phyloP scores from a whole-genome alignment of 1,140 invertebrate species.

The Drosophila sucinea region DNA sequence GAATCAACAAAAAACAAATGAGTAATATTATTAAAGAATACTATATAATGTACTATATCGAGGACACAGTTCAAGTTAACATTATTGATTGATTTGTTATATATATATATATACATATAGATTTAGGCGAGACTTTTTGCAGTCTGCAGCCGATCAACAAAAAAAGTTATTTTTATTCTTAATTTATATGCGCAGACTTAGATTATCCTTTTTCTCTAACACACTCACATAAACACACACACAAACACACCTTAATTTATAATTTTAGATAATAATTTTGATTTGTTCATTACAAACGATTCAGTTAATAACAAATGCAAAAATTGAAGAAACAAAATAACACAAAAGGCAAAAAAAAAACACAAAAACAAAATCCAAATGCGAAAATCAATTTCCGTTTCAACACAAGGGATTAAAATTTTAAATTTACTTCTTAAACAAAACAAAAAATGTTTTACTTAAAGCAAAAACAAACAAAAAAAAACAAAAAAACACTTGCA shows the following conservation, averaged over 20 bases:
- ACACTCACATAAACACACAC: constrained; percentile 12
- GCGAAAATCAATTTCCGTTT: constrained; percentile 49
- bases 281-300: neutral
- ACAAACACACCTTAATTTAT: constrained; percentile 35
- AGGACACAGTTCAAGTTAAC: constrained; percentile 81
- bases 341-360: constrained; percentile 4
- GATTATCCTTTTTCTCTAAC: constrained; percentile 14
- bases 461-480: constrained; percentile 39
- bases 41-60: constrained; percentile 59
- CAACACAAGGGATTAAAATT: constrained; percentile 78
- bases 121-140: constrained; percentile 16
- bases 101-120: constrained; percentile 41
- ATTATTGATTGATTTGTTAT: constrained; percentile 74
- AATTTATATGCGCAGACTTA: constrained; percentile 29
- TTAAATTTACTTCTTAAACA: constrained; percentile 61
- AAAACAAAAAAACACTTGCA: constrained; percentile 28
- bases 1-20: constrained; percentile 49
- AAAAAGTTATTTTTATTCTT: constrained; percentile 1
- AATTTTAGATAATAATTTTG: constrained; percentile 15
- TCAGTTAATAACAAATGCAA: constrained; percentile 49
- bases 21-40: constrained; percentile 29
- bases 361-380: constrained; percentile 16
- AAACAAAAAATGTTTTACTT: constrained; percentile 33
- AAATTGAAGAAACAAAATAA: constrained; percentile 1
- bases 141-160: neutral